phyloP scores from a whole-genome alignment of 1,140 invertebrate species.

The Eumaeus atala region DNA sequence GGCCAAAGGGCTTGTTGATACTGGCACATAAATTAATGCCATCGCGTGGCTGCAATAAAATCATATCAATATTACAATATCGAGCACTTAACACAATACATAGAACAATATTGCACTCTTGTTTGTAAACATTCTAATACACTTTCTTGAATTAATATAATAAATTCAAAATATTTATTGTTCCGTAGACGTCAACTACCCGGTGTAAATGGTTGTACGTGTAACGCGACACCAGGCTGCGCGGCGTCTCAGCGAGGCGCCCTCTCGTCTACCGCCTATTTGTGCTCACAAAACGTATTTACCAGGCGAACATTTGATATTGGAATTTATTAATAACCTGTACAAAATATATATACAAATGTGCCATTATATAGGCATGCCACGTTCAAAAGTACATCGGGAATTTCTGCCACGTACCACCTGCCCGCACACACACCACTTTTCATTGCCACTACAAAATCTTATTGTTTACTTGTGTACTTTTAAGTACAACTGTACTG shows the following conservation, averaged over 20 bases:
- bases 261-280: conserved; percentile 64
- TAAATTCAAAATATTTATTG: no score
- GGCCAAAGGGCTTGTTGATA: conserved; percentile 37
- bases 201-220: conserved; percentile 34
- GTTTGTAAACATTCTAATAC: no score
- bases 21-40: conserved; percentile 30
- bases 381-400: neutral
- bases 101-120: no score
- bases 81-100: conserved; percentile 1
- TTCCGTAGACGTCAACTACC: no score
- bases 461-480: neutral
- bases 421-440: neutral
- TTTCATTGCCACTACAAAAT: conserved; percentile 9
- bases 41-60: conserved; percentile 28
- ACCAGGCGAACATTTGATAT: conserved; percentile 43
- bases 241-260: conserved; percentile 54
- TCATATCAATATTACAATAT: conserved; percentile 16
- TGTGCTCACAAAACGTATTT: conserved; percentile 51
- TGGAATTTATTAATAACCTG: conserved; percentile 22
- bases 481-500: neutral
- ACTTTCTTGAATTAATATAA: no score
- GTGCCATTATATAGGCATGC: conserved; percentile 15
- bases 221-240: conserved; percentile 45
- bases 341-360: conserved; percentile 17
- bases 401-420: neutral